Conservation (phyloP, 2,888 invertebrate genomes). For the Syritta pipiens region DNA sequence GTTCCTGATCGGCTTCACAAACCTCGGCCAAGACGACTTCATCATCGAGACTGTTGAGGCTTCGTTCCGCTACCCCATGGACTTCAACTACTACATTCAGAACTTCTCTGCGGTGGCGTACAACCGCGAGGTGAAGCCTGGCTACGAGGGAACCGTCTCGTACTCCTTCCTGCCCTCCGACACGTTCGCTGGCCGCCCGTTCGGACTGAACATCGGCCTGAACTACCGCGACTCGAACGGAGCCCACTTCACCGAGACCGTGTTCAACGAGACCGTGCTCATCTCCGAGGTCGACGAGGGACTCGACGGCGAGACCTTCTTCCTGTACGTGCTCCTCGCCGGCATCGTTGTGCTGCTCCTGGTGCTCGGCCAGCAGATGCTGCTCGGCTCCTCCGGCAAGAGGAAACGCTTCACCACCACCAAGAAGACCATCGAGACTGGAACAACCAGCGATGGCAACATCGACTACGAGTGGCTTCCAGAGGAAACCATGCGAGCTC, state of each 20-base stretch:
- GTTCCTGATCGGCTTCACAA: constrained; percentile 96
- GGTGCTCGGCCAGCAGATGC: constrained; percentile 93
- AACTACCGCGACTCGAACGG: constrained; percentile 90
- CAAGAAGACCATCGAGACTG: constrained; percentile 90
- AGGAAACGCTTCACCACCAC: constrained; percentile 81
- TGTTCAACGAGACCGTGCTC: constrained; percentile 98
- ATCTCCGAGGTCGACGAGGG: constrained; percentile 98
- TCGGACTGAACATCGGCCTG: constrained; percentile 95
- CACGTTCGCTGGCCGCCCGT: constrained; percentile 97
- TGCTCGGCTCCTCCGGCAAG: constrained; percentile 90
- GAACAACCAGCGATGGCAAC: constrained; percentile 92
- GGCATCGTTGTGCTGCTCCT: constrained; percentile 92
- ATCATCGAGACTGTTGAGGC: constrained; percentile 96
- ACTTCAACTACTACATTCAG: constrained; percentile 98
- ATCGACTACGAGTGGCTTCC: constrained; percentile 99
- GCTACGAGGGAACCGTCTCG: constrained; percentile 95
- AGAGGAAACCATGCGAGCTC: constrained; percentile 89
- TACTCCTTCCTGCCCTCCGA: constrained; percentile 98
- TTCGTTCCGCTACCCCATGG: constrained; percentile 99
- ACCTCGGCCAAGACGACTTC: constrained; percentile 95
- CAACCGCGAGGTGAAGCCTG: constrained; percentile 92
- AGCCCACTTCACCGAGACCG: constrained; percentile 87
- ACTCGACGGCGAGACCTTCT: constrained; percentile 98
- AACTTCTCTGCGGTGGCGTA: constrained; percentile 96
- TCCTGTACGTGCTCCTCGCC: constrained; percentile 96